phyloP scores from a whole-genome alignment of 2,888 invertebrate species.

The Pterobdella sp. region DNA sequence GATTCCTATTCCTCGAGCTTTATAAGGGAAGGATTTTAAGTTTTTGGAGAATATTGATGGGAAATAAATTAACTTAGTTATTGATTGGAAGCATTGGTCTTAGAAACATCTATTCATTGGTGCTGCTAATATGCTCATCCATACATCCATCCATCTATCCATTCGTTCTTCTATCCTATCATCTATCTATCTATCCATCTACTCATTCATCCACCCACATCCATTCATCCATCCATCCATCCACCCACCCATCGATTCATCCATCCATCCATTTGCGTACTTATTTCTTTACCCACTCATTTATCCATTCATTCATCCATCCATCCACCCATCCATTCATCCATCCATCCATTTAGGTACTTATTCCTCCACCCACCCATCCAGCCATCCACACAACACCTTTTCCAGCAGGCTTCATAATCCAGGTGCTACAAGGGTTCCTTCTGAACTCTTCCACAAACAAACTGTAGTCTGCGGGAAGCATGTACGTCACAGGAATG shows the following conservation, averaged over 20 bases:
- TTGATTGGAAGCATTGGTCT: background rate
- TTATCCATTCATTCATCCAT: background rate
- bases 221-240: background rate
- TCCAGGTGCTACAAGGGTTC: constrained; percentile 89
- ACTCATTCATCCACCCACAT: constrained; percentile 1
- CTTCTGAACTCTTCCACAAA: constrained; percentile 92
- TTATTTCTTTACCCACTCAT: background rate
- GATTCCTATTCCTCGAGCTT: constrained; percentile 65
- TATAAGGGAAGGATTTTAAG: constrained; percentile 24
- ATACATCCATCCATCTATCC: constrained; percentile 6
- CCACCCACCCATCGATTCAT: background rate
- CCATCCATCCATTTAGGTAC: background rate
- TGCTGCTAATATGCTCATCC: background rate
- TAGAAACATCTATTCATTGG: background rate
- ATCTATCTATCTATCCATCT: background rate
- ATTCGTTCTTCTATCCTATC: background rate
- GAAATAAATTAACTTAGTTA: background rate
- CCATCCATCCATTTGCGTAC: background rate
- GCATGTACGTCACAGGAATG: constrained; percentile 82
- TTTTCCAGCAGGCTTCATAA: constrained; percentile 92
- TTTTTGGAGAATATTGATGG: background rate
- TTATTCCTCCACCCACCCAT: background rate
- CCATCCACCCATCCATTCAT: constrained; percentile 11
- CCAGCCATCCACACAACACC: constrained; percentile 51
- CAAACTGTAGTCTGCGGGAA: constrained; percentile 92